Evolutionary conservation across 2,888 invertebrate genomes (phyloP), one percentile per base, ranked within the genome.

Genomic region (Diadegma fenestrale): DNA sequence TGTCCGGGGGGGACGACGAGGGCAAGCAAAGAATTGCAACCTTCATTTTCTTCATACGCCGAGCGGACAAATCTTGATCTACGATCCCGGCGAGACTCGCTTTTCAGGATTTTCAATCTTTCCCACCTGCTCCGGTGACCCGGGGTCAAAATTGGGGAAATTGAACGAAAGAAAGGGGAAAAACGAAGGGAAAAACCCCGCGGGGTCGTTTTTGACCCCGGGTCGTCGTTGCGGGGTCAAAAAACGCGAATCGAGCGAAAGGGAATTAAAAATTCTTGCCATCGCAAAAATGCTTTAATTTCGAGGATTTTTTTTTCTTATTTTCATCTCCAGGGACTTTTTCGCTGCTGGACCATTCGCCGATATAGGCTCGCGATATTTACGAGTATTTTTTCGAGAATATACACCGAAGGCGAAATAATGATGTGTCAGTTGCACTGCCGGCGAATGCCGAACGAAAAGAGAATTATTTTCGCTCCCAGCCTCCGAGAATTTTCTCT

Each of bases 391-490:
- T 69, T 58, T 79, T 79, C 54, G 17, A 76, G 54, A 45, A 76
- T 58, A 71, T 64, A 71, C 66, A 71, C 45, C 41, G 22, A 30
- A 45, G 66, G 22, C 64, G 63, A 85, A 78, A 54, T 78, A 73
- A 73, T 73, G 77, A 81, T 75, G 69, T 63, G 84, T 71, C 75
- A 33, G 63, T 78, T 58, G 61, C 73, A 48, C 43, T 7, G 45
- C 26, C 45, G 17, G 72, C n/a, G 66, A 72, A 61, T 33, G 51
- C 22, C 43, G 66, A 66, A 76, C 68, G 75, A 41, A 54, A 41
- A 26, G 73, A 37, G 69, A 81, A 81, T 78, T 78, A 84, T 84
- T 83, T 73, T 37, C 73, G n/a, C n/a, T 68, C 61, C 68, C 45
- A n/a, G 26, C 51, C 63, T 26, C 58, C 14, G 51, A 37, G 51